phyloP scores from a whole-genome alignment of 2,888 invertebrate genomes.

The Sinodicranocentrus sp. region DNA sequence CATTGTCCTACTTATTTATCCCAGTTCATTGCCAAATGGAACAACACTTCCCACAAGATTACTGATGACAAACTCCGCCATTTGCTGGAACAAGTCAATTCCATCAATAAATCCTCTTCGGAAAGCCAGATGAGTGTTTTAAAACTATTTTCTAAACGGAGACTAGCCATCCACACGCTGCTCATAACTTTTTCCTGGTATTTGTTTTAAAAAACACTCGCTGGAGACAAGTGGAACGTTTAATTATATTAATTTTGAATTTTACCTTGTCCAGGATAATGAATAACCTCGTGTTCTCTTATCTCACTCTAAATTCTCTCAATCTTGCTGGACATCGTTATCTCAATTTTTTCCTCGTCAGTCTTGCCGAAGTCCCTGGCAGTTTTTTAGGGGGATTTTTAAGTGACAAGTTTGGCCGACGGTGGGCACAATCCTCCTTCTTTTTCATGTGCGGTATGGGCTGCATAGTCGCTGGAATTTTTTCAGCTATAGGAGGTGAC shows the following conservation, averaged over 20 bases:
- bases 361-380: slow-evolving; percentile 83
- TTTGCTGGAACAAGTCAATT: background rate
- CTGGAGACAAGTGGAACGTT: too few species aligned
- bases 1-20: slow-evolving; percentile 51
- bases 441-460: slow-evolving; percentile 79
- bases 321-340: slow-evolving; percentile 83
- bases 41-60: slow-evolving; percentile 59
- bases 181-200: slow-evolving; percentile 30
- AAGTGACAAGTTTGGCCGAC: slow-evolving; percentile 81
- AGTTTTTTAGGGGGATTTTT: slow-evolving; percentile 81
- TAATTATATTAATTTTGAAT: too few species aligned
- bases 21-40: slow-evolving; percentile 69
- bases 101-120: too few species aligned
- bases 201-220: background rate
- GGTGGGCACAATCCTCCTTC: slow-evolving; percentile 80
- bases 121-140: background rate
- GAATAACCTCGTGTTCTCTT: slow-evolving; percentile 58
- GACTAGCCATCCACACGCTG: background rate
- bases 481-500: background rate
- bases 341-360: slow-evolving; percentile 83
- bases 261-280: slow-evolving; percentile 32
- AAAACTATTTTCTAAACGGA: slow-evolving; percentile 20
- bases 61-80: background rate
- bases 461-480: slow-evolving; percentile 78
- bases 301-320: slow-evolving; percentile 57